These are phyloP conservation scores for Drosophila persimilis DNA, from an alignment of 1,140 invertebrate genomes.

Conservation along the genomic window DNA sequence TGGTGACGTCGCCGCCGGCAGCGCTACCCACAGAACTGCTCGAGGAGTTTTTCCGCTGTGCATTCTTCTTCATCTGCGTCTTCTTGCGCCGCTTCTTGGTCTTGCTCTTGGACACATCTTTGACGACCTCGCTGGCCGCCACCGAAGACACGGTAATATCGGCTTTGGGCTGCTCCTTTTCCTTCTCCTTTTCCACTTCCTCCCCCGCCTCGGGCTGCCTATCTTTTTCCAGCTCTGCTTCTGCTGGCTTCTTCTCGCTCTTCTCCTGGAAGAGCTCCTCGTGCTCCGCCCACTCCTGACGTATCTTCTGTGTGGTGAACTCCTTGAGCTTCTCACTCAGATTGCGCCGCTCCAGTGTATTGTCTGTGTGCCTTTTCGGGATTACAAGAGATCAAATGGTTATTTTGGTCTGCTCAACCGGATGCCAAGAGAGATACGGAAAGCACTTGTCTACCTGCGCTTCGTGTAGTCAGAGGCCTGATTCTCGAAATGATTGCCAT, in stretches of 20 bases:
- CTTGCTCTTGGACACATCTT: conserved; percentile 83
- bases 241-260: conserved; percentile 52
- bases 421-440: no score
- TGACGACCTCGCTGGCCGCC: conserved; percentile 49
- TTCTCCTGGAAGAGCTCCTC: conserved; percentile 73
- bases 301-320: conserved; percentile 79
- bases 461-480: conserved; percentile 87
- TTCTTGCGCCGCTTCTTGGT: conserved; percentile 91
- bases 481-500: conserved; percentile 84
- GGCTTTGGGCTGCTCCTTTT: conserved; percentile 11
- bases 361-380: conserved; percentile 73
- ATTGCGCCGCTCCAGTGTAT: conserved; percentile 72
- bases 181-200: conserved; percentile 23
- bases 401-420: background rate
- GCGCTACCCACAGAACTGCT: conserved; percentile 80
- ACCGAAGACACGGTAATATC: conserved; percentile 56
- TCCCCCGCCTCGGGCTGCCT: conserved; percentile 1
- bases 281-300: conserved; percentile 82
- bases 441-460: conserved; percentile 83
- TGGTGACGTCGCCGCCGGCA: conserved; percentile 47
- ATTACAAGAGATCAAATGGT: background rate
- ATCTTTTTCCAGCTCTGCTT: conserved; percentile 7
- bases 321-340: conserved; percentile 71
- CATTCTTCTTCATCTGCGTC: conserved; percentile 90
- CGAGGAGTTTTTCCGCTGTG: conserved; percentile 87